Conservation (phyloP, 2,113 vertebrate genomes). For the Enhydra lutris region DNA sequence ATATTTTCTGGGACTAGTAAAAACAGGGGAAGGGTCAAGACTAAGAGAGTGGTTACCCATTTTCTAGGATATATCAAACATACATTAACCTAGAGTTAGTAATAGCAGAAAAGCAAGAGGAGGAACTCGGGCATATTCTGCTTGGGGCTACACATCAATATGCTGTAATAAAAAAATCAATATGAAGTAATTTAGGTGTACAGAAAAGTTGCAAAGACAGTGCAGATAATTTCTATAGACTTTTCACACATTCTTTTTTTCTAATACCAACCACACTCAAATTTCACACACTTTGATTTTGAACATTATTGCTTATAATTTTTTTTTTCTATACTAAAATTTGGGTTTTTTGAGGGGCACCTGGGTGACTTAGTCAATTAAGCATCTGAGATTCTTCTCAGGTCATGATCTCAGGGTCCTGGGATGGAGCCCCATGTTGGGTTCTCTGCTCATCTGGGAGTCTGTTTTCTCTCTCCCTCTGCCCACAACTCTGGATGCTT, state of each 20-base stretch:
- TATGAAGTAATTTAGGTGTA: background rate
- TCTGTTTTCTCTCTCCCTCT: no score
- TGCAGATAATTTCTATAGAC: background rate
- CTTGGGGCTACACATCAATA: background rate
- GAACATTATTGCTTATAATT: background rate
- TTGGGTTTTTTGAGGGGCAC: no score
- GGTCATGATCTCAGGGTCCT: no score
- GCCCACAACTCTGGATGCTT: no score
- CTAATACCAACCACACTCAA: background rate
- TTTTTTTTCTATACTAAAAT: background rate
- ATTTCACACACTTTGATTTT: background rate
- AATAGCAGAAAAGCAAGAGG: background rate
- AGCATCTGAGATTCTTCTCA: no score
- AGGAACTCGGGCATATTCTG: background rate
- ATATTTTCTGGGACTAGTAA: background rate
- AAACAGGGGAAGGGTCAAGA: background rate
- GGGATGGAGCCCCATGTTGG: no score
- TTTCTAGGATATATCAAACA: background rate
- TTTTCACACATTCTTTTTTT: background rate
- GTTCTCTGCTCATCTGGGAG: no score
- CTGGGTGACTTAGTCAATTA: no score
- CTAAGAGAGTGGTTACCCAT: no score
- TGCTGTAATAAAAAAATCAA: background rate
- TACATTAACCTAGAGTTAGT: background rate
- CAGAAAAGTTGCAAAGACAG: background rate